Evolutionary conservation across 2,797 vertebrate genomes (phyloP).

Genomic region (Scyliorhinus canicula): DNA sequence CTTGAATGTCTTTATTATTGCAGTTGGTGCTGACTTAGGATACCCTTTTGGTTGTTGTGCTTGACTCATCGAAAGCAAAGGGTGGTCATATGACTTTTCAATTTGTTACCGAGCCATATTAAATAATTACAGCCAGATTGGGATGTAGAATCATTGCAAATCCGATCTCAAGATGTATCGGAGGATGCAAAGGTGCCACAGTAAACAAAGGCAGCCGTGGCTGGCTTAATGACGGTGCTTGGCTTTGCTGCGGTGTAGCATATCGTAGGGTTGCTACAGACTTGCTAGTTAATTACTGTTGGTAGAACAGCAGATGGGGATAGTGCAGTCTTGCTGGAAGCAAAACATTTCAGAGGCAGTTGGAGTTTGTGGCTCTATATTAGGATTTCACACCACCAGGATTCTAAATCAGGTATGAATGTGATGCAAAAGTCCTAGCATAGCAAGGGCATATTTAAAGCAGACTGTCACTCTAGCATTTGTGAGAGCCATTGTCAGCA

Average conservation of each 20-base stretch:
- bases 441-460: neutral
- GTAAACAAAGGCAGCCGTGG: neutral
- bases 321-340: constrained; percentile 3
- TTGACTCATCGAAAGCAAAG: neutral
- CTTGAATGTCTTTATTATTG: neutral
- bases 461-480: neutral
- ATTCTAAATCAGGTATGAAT: neutral
- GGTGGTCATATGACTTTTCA: neutral
- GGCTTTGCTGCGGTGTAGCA: neutral
- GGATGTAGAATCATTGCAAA: neutral
- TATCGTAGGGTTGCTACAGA: neutral
- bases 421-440: neutral
- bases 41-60: neutral
- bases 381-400: neutral
- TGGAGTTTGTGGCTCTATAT: constrained; percentile 14
- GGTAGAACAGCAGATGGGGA: neutral
- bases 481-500: neutral
- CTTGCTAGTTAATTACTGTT: neutral
- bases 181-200: neutral
- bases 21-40: neutral
- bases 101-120: neutral
- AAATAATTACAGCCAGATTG: neutral
- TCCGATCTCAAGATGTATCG: neutral
- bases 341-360: neutral
- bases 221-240: neutral